A percentile compares a stretch with the other conserved stretches of the same genome.
Evolutionary conservation across 2,888 invertebrate genomes (phyloP).

Genomic region (Drosophila dives): DNA sequence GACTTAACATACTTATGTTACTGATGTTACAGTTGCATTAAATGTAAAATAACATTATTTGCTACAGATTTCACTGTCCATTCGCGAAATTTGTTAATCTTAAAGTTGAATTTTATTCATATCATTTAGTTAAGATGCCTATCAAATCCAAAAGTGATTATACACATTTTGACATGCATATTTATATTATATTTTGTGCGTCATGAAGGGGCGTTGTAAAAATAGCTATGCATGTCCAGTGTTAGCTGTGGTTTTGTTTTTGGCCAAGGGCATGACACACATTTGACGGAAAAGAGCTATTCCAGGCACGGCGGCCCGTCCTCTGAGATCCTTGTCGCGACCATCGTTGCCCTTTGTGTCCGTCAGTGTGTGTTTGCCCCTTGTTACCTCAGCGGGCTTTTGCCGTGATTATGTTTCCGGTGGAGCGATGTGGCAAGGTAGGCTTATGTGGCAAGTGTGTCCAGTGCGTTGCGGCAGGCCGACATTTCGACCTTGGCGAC

Average conservation of each 20-base stretch:
- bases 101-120: not conserved
- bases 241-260: conserved; percentile 20
- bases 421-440: conserved; percentile 1
- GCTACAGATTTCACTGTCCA: too few species aligned
- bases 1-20: too few species aligned
- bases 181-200: conserved; percentile 29
- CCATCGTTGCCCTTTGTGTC: conserved; percentile 46
- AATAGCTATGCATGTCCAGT: conserved; percentile 5
- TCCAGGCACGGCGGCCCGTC: conserved; percentile 15
- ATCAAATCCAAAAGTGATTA: not conserved
- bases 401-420: conserved; percentile 40
- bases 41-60: too few species aligned
- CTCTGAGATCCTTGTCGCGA: conserved; percentile 34
- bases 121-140: not conserved
- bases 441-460: conserved; percentile 17
- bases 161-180: conserved; percentile 13
- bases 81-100: not conserved
- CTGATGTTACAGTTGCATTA: too few species aligned
- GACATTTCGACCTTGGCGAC: conserved; percentile 16
- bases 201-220: conserved; percentile 21
- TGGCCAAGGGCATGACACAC: conserved; percentile 69
- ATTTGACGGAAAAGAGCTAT: conserved; percentile 52
- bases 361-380: conserved; percentile 22
- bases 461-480: conserved; percentile 1
- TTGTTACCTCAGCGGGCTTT: conserved; percentile 25